phyloP scores from a whole-genome alignment of 2,113 vertebrate genomes.

The Axis porcinus region DNA sequence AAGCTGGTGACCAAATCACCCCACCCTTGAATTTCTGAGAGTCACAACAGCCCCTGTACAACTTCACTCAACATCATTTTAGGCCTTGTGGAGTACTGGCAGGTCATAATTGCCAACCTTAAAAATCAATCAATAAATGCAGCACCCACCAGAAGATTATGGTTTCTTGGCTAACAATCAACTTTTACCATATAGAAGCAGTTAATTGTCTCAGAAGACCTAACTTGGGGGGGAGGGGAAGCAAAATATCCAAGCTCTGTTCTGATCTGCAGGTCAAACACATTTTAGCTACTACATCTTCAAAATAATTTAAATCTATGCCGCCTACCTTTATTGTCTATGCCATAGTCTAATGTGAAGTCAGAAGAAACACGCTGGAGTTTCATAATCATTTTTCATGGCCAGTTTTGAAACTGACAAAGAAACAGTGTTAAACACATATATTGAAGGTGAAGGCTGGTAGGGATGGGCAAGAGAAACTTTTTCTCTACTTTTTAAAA shows the following conservation, averaged over 20 bases:
- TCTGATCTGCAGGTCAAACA: conserved; percentile 57
- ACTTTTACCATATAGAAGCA: conserved; percentile 37
- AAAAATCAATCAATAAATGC: background rate
- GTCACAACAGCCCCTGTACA: background rate
- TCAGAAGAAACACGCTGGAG: conserved; percentile 64
- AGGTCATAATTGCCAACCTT: background rate
- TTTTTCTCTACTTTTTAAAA: conserved; percentile 69
- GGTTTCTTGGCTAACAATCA: background rate
- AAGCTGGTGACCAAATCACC: background rate
- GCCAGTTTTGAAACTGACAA: conserved; percentile 70
- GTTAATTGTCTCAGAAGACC: conserved; percentile 55
- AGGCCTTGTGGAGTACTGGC: background rate
- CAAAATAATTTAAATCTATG: conserved; percentile 27
- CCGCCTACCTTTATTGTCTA: conserved; percentile 69
- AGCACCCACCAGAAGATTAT: background rate
- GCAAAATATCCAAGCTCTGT: conserved; percentile 25
- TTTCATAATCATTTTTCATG: conserved; percentile 67
- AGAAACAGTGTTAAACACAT: conserved; percentile 67
- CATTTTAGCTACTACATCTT: background rate
- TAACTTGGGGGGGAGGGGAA: conserved; percentile 22
- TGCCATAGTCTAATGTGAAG: conserved; percentile 54
- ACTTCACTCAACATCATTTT: background rate
- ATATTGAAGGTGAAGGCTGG: conserved; percentile 73
- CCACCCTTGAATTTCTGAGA: background rate
- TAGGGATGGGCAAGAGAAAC: conserved; percentile 70